Base-by-base conservation (phyloP, 1,140 invertebrate genomes). In the Formica exsecta region DNA sequence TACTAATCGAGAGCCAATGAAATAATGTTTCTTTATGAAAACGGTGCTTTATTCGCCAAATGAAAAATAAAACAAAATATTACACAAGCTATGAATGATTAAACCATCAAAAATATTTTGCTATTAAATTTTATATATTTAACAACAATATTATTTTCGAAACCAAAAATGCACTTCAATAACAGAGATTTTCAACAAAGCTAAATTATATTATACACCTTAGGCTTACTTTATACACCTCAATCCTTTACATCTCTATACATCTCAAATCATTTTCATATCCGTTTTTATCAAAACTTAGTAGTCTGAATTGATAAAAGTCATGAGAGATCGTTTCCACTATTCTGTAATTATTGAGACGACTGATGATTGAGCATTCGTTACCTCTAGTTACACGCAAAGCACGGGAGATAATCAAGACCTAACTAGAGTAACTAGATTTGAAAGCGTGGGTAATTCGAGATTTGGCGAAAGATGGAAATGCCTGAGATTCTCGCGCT, bases 341-440 rank as follows among this genome's bases (percentile, higher is more conserved):
- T 44, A 71, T 61, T 83, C 68, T 32, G 38, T 73, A 36, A 83
- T 74, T 41, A 83, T 74, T 38, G 13, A 73, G 11, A 29, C 22
- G 11, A 13, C 19, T 8, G 25, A 73, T 74, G 44, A 73, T 83
- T 9, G 11, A 38, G 0, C 16, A 1, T 71, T 83, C 29, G 7
- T 29, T 25, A 5, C 3, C 22, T 73, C 32, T 59, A 71, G 22
- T 73, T 64, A 48, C 79, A 71, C 25, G n/a, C 57, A 41, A 85
- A 77, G 38, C 62, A 13, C 7, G 64, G 25, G 16, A 51, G 25
- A 81, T 71, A 7, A 62, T 83, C 29, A 65, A 68, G 16, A 38
- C n/a, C 62, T 74, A 73, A 86, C 22, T 44, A 22, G 44, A 83
- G 44, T 73, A 86, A 86, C 59, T 48, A 29, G 36, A 71, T 61